These are phyloP conservation scores for Mormyrus iriodes DNA, from an alignment of 2,113 vertebrate species.

Conservation along the genomic window DNA sequence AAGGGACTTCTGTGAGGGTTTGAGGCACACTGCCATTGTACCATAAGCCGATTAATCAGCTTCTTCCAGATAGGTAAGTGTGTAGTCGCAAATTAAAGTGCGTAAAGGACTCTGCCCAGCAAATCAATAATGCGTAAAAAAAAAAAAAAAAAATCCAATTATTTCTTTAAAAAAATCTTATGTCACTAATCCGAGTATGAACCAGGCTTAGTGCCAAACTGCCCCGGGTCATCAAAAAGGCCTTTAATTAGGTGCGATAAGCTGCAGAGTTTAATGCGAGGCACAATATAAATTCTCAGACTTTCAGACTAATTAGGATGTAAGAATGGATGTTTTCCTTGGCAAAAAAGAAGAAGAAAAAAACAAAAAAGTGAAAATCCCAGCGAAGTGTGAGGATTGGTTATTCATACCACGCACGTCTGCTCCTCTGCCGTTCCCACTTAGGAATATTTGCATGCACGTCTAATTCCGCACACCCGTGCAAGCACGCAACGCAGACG, in stretches of 20 bases:
- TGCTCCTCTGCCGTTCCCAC: neutral
- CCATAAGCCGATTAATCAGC: neutral
- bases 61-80: neutral
- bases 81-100: neutral
- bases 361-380: neutral
- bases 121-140: neutral
- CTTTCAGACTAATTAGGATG: constrained; percentile 8
- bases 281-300: constrained; percentile 7
- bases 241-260: constrained; percentile 1
- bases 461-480: neutral
- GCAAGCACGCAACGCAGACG: neutral
- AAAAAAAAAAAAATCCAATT: neutral
- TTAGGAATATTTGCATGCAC: neutral
- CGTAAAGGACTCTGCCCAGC: neutral
- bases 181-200: constrained; percentile 7
- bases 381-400: constrained; percentile 6
- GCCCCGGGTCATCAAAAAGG: neutral
- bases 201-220: constrained; percentile 13
- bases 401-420: neutral
- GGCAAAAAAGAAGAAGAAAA: neutral
- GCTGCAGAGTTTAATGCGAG: constrained; percentile 1
- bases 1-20: neutral
- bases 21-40: neutral
- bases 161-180: constrained; percentile 7
- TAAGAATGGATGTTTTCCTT: neutral